Evolutionary conservation across 2,797 vertebrate genomes (phyloP), one percentile per base, ranked within the genome.

Genomic region (Chanos chanos): DNA sequence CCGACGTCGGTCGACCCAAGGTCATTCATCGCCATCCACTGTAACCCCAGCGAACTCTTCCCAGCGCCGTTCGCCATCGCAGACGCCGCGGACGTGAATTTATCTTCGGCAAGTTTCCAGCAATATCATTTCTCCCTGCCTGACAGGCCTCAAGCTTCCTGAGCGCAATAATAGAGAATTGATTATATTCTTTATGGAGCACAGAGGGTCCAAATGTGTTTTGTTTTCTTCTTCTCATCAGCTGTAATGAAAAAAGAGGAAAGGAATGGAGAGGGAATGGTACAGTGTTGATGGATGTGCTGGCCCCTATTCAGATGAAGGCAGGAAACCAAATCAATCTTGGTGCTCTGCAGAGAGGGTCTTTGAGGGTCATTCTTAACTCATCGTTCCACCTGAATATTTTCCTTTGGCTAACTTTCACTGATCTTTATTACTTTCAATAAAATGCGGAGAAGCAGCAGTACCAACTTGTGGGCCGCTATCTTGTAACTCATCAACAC

Each of bases 121-220:
- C 77, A 71, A 79, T 82, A 79, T 79, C 74, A 84, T 88, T 86
- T 89, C 80, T 81, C 81, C 78, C 72, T 72, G 78, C 79, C 71
- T 83, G 78, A 85, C 73, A 81, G 83, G 79, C 85, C 80, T 81
- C 81, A 64, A 88, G 84, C 83, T 78, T 78, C 55, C 49, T 71
- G 78, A 80, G 81, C 67, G 82, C 83, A 85, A 87, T 88, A 88
- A 87, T 83, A 82, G 77, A 85, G 83, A 88, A 88, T 84, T 84
- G 85, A 87, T 89, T 85, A 84, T 83, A 86, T 89, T 85, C 83
- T 81, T 60, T 81, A 77, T 76, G 77, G 81, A 81, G 76, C 68
- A 7, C 16, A 74, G 77, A 78, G 78, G 76, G 80, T 81, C 37
- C 68, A 71, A 75, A 74, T 72, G 77, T 70, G 81, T 81, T 86